Evolutionary conservation across 2,797 vertebrate species (phyloP).

Genomic region (Hoplostethus atlanticus): DNA sequence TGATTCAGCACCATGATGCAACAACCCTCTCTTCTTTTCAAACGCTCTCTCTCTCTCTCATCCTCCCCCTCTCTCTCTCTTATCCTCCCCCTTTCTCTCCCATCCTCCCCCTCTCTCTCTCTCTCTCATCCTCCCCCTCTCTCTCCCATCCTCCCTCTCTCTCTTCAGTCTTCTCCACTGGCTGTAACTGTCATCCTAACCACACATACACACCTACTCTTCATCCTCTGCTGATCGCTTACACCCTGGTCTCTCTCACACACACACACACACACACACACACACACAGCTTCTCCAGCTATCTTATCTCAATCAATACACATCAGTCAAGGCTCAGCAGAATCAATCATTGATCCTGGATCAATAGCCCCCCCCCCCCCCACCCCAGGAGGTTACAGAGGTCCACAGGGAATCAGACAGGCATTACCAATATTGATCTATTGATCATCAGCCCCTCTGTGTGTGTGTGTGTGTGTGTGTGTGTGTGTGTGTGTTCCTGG

Average conservation of each 20-base stretch:
- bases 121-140: no score
- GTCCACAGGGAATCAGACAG: conserved; percentile 4
- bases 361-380: conserved; percentile 37
- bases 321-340: conserved; percentile 48
- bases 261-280: conserved; percentile 12
- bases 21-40: no score
- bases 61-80: no score
- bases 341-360: conserved; percentile 48
- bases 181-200: no score
- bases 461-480: background rate
- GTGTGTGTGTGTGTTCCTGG: background rate
- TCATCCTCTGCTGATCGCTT: background rate
- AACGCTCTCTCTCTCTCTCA: no score
- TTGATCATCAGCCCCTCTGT: conserved; percentile 34
- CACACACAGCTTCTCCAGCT: no score
- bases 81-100: no score
- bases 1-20: no score
- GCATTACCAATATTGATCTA: conserved; percentile 36
- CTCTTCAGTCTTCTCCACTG: no score
- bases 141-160: no score
- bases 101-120: no score
- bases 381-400: background rate
- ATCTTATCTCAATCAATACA: conserved; percentile 19
- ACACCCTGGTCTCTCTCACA: background rate
- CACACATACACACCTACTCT: no score